Evolutionary conservation across 1,140 invertebrate species (phyloP).

Genomic region (Xylocopa sonorina): DNA sequence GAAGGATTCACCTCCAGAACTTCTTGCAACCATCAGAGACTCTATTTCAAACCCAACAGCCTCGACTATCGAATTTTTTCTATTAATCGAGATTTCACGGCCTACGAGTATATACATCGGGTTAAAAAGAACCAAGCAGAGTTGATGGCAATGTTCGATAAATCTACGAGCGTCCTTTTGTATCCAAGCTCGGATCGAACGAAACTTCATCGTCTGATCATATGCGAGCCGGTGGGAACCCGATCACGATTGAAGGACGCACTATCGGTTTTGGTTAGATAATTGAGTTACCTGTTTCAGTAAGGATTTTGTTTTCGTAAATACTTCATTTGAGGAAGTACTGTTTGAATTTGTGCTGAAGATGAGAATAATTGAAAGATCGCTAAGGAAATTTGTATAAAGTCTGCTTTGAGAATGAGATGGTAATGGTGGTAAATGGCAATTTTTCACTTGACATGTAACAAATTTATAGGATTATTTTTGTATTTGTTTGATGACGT

Average conservation of each 20-base stretch:
- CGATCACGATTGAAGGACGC: constrained; percentile 50
- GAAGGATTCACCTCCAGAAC: neutral
- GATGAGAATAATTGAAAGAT: neutral
- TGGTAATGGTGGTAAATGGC: too few relatives aligned
- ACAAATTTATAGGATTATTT: too few relatives aligned
- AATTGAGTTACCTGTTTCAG: constrained; percentile 6
- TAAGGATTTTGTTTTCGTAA: neutral
- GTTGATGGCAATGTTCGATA: constrained; percentile 50
- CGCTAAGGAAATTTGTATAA: constrained; percentile 1
- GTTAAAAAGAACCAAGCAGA: constrained; percentile 57
- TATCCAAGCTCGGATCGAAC: constrained; percentile 54
- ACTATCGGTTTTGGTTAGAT: constrained; percentile 54
- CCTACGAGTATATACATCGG: constrained; percentile 75
- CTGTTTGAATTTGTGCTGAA: neutral
- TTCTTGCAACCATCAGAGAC: constrained; percentile 34
- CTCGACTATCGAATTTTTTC: constrained; percentile 70
- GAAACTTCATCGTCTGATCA: constrained; percentile 60
- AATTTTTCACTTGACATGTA: too few relatives aligned
- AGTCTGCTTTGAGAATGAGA: neutral
- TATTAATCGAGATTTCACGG: constrained; percentile 70
- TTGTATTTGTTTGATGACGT: too few relatives aligned
- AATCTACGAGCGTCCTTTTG: constrained; percentile 62
- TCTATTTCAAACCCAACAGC: neutral
- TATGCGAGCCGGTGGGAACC: constrained; percentile 56
- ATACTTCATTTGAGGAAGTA: constrained; percentile 1